phyloP scores from a whole-genome alignment of 2,113 vertebrate species.

The Stegastes partitus region DNA sequence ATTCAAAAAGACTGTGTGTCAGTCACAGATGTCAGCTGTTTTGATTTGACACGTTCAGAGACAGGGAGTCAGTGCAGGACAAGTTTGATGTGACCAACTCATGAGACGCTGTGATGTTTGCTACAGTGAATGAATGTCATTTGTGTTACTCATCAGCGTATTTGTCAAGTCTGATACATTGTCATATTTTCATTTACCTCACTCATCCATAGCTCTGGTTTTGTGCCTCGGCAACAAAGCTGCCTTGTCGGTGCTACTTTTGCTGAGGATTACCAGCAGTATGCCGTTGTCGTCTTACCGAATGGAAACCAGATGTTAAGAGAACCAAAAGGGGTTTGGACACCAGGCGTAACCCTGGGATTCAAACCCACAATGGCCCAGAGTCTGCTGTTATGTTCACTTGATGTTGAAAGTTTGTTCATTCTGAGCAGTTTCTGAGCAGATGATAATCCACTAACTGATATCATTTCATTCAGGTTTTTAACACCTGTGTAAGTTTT shows the following conservation, averaged over 20 bases:
- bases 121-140: constrained; percentile 37
- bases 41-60: constrained; percentile 18
- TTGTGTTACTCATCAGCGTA: constrained; percentile 18
- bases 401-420: too few species aligned
- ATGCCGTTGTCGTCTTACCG: constrained; percentile 59
- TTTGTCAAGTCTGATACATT: constrained; percentile 3
- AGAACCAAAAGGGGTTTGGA: constrained; percentile 37
- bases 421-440: too few species aligned
- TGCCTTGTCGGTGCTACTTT: neutral
- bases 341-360: constrained; percentile 12
- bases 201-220: constrained; percentile 39
- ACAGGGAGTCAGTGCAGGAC: constrained; percentile 39
- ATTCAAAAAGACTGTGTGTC: neutral
- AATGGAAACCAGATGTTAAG: constrained; percentile 24
- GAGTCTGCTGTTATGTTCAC: neutral
- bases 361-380: neutral
- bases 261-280: constrained; percentile 14
- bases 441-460: too few species aligned
- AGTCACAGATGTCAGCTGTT: neutral
- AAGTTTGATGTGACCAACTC: constrained; percentile 66
- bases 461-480: too few species aligned
- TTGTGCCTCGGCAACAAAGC: neutral
- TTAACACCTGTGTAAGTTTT: too few species aligned
- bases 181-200: constrained; percentile 49
- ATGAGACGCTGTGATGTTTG: constrained; percentile 61